Conservation (phyloP, 2,888 invertebrate species). For the Sphaerophoria rueppellii region DNA sequence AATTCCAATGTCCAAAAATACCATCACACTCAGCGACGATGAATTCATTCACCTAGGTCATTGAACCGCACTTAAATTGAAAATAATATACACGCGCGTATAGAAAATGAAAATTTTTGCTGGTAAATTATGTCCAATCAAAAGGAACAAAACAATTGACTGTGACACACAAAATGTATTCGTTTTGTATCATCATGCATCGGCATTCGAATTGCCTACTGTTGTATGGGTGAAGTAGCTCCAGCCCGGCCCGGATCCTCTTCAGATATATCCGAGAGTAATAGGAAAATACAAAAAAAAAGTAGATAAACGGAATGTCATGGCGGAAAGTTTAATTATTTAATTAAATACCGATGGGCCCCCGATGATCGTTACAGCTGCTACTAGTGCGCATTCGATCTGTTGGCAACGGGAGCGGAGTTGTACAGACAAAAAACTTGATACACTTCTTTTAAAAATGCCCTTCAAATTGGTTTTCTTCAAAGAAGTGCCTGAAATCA, state of each 20-base stretch:
- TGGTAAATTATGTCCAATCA: conserved; percentile 72
- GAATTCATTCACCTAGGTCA: conserved; percentile 68
- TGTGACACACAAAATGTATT: conserved; percentile 62
- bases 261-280: conserved; percentile 27
- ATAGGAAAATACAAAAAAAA: not conserved
- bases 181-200: conserved; percentile 32
- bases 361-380: conserved; percentile 33
- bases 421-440: not conserved
- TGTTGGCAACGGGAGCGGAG: conserved; percentile 5
- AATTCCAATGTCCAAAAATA: conserved; percentile 63
- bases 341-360: conserved; percentile 70
- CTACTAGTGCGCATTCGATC: not conserved
- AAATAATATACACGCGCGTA: conserved; percentile 35
- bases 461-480: too few relatives aligned
- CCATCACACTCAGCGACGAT: conserved; percentile 33
- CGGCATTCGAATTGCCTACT: not conserved
- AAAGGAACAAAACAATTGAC: conserved; percentile 73
- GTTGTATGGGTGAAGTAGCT: not conserved
- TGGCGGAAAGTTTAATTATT: conserved; percentile 73
- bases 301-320: conserved; percentile 48
- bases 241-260: conserved; percentile 63
- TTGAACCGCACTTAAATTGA: conserved; percentile 61
- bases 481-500: too few relatives aligned
- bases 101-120: conserved; percentile 44
- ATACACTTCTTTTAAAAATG: not conserved